Conservation (phyloP, 2,797 vertebrate genomes). For the Taeniopygia guttata region DNA sequence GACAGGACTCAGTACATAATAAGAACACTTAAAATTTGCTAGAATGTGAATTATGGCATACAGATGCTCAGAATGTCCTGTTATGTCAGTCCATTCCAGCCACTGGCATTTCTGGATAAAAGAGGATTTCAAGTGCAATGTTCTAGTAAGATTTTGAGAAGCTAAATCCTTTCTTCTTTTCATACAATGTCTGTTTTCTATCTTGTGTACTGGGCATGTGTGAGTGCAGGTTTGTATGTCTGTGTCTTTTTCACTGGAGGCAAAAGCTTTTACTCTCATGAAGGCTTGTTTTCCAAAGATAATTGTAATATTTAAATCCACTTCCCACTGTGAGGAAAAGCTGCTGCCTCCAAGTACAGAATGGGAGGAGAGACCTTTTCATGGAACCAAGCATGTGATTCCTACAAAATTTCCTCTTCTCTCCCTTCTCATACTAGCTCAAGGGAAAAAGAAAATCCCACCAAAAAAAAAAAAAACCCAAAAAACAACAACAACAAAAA, state of each 20-base stretch:
- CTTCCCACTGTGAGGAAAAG: background rate
- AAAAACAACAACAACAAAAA: too few relatives aligned
- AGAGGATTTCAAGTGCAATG: background rate
- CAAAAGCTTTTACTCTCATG: background rate
- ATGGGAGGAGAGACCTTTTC: background rate
- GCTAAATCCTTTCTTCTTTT: rapidly evolving
- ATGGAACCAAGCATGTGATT: background rate
- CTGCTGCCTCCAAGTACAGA: background rate
- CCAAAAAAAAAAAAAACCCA: background rate
- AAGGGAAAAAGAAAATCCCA: background rate
- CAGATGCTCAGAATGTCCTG: background rate
- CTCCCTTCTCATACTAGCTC: background rate
- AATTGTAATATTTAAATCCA: background rate
- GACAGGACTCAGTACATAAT: background rate
- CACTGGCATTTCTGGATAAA: background rate
- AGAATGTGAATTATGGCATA: background rate
- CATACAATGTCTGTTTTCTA: background rate
- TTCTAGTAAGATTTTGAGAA: background rate
- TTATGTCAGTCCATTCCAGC: background rate
- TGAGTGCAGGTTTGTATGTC: rapidly evolving
- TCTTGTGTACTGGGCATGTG: background rate
- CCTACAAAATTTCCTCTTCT: background rate
- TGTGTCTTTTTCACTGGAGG: background rate
- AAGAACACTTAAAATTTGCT: background rate
- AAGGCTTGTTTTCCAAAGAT: background rate